Percentiles rank a stretch among this genome's conserved stretches.
Evolutionary conservation across 2,797 vertebrate genomes (phyloP).

Genomic region (Sardinella longiceps): DNA sequence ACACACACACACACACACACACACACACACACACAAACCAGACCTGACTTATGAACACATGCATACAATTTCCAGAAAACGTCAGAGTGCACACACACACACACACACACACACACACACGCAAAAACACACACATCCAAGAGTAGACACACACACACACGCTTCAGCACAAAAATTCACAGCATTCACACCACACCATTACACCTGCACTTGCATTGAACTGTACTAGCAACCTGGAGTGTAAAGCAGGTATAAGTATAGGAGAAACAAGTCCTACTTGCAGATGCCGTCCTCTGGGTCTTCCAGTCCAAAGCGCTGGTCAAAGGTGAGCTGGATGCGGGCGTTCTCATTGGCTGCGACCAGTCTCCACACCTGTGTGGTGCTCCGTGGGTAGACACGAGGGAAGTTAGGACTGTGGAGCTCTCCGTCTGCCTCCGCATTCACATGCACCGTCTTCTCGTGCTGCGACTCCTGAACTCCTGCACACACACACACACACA

Average conservation of each 20-base stretch:
- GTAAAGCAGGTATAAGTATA: too few species aligned
- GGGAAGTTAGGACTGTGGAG: constrained; percentile 95
- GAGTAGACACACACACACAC: background rate
- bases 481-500: constrained; percentile 55
- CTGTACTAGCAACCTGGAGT: too few species aligned
- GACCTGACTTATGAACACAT: too few species aligned
- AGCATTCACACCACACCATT: background rate
- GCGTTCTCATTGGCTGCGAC: constrained; percentile 83
- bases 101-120: background rate
- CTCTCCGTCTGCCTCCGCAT: constrained; percentile 88
- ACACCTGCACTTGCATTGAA: background rate
- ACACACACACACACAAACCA: too few species aligned
- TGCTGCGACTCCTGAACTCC: constrained; percentile 93
- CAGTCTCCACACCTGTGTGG: constrained; percentile 87
- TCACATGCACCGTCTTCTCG: constrained; percentile 91
- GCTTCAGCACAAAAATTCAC: background rate
- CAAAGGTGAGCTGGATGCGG: constrained; percentile 93
- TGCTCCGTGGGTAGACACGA: constrained; percentile 89
- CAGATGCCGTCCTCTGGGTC: constrained; percentile 95
- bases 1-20: too few species aligned
- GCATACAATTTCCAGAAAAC: too few species aligned
- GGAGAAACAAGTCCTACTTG: constrained; percentile 81
- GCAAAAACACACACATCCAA: background rate
- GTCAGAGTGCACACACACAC: background rate
- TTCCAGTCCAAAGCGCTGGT: constrained; percentile 93